Evolutionary conservation across 2,797 vertebrate species (phyloP).

Genomic region (Eospalax fontanierii): DNA sequence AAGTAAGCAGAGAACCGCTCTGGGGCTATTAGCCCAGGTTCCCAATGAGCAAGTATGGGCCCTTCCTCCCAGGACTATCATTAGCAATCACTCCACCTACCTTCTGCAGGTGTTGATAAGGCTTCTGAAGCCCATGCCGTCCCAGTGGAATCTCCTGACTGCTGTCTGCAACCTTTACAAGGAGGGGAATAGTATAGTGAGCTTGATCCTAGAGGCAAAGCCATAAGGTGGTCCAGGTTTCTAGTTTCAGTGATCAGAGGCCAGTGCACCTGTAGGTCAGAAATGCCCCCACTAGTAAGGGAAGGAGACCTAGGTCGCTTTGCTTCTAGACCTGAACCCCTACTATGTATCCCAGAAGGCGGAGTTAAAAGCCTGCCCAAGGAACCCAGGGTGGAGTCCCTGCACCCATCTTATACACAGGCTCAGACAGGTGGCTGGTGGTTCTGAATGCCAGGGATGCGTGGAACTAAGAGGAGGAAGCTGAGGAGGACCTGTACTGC

Average conservation of each 20-base stretch:
- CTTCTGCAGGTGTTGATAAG: slow-evolving; percentile 66
- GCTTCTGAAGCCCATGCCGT: not conserved
- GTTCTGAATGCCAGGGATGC: not conserved
- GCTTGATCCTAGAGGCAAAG: not conserved
- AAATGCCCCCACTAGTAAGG: not conserved
- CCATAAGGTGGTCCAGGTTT: not conserved
- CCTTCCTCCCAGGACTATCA: slow-evolving; percentile 19
- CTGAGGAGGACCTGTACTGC: not conserved
- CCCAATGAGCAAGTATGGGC: not conserved
- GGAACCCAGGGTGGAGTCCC: not conserved
- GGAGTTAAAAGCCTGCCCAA: not conserved
- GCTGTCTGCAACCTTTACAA: slow-evolving; percentile 18
- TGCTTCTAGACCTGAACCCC: not conserved
- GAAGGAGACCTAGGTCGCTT: not conserved
- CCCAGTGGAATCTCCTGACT: not conserved
- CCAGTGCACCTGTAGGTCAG: not conserved
- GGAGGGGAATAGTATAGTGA: not conserved
- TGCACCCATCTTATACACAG: not conserved
- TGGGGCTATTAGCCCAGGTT: not conserved
- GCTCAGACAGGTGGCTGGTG: slow-evolving; percentile 41
- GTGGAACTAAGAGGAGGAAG: not conserved
- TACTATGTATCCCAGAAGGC: not conserved
- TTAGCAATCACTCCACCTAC: not conserved
- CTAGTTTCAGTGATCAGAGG: not conserved
- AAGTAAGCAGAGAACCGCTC: not conserved